A percentile compares a stretch with the other conserved stretches of the same genome.
Evolutionary conservation across 2,797 vertebrate species (phyloP).

Genomic region (Scyliorhinus canicula): DNA sequence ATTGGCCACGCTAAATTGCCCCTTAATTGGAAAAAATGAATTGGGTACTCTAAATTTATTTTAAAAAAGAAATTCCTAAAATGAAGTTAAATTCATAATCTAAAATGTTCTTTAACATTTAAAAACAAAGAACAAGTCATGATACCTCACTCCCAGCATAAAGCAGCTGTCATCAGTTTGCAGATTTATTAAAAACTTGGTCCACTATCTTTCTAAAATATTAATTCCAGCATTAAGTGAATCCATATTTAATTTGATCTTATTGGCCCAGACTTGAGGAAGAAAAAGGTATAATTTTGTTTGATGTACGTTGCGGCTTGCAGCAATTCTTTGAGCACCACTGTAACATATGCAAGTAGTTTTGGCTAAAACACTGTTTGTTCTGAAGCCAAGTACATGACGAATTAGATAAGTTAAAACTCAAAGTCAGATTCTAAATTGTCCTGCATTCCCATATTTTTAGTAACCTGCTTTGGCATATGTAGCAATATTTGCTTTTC

Average conservation of each 20-base stretch:
- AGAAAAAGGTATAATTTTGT: background rate
- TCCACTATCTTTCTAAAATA: background rate
- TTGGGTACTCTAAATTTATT: no score
- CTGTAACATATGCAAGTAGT: background rate
- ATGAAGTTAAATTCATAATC: background rate
- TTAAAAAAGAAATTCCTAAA: no score
- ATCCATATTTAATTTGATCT: background rate
- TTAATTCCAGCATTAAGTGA: background rate
- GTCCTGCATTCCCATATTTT: slow-evolving; percentile 24
- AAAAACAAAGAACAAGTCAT: background rate
- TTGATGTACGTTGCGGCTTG: background rate
- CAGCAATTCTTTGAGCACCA: background rate
- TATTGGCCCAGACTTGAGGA: background rate
- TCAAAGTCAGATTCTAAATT: background rate
- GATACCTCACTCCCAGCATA: background rate
- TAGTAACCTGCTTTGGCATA: background rate
- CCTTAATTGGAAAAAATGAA: no score
- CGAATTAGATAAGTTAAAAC: slow-evolving; percentile 14
- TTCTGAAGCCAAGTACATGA: background rate
- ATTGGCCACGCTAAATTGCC: no score
- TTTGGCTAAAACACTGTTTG: background rate
- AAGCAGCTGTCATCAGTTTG: background rate
- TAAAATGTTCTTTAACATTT: background rate
- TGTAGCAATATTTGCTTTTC: background rate
- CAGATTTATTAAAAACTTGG: background rate